Evolutionary conservation across 53 echinoderm and acorn worm genomes (phyloP), one percentile per base, ranked within the genome.

Genomic region (Henricia sp.): DNA sequence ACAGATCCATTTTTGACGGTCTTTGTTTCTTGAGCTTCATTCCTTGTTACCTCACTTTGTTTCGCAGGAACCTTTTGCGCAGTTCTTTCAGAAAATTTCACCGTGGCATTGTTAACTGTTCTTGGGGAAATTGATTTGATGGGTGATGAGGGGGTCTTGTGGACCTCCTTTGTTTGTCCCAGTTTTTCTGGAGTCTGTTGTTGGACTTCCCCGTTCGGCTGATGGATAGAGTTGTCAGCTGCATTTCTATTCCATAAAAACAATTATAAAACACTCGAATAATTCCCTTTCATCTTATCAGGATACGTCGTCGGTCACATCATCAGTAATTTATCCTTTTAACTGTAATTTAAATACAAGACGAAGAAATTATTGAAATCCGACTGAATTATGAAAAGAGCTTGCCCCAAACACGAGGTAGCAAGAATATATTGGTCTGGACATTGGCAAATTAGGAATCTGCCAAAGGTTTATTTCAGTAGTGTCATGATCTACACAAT

Each of bases 71-170:
- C 29, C 17, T 80, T 64, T 11, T 12, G 33, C 14, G 62, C 64
- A 42, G 48, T 17, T 20, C 64, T 64, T 64, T 80, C 48, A 3
- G 48, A 14, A 1, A 50, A 41, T 28, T 77, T 77, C 27, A 59
- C 42, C 1, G 60, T 9, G 10, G 74, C 28, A 38, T 39, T 39
- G 23, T 54, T 74, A 1, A 27, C 26, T 6, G 38, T 57, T 69
- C 55, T 53, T 27, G 69, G 83, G 25, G 83, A 67, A 35, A 70
- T 37, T 17, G 67, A 68, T 37, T 52, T 67, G 33, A 48, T 36
- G 20, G 52, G 28, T 52, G n/a, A n/a, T n/a, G 68, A 65, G 56
- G 21, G 41, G 29, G 72, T 42, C 11, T 71, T 58, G 0, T 44
- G 35, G 14, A 34, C 3, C 8, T 57, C 30, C 56, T 57, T 42